A percentile compares a stretch with the other conserved stretches of the same genome.
phyloP scores from a whole-genome alignment of 2,797 vertebrate genomes.

The Geotria australis region DNA sequence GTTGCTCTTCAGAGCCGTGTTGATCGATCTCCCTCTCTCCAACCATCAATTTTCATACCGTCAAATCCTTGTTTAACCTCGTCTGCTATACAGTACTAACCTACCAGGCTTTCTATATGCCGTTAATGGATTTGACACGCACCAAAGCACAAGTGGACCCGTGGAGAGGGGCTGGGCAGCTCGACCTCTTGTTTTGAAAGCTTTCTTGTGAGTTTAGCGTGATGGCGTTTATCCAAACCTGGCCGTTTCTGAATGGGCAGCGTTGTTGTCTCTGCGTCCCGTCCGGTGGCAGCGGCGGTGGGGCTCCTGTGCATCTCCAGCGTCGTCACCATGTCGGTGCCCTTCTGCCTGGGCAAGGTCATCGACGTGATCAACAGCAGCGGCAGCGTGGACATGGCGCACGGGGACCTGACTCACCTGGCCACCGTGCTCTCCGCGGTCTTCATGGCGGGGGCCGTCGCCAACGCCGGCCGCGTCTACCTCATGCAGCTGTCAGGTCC shows the following conservation, averaged over 20 bases:
- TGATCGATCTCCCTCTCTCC: too few species aligned
- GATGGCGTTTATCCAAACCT: not conserved
- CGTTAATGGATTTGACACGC: too few species aligned
- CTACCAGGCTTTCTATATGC: too few species aligned
- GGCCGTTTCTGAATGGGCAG: not conserved
- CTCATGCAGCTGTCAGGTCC: conserved; percentile 82
- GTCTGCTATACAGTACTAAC: too few species aligned
- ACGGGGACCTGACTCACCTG: conserved; percentile 19
- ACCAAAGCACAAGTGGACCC: too few species aligned
- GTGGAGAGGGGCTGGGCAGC: too few species aligned
- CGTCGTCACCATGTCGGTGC: conserved; percentile 73
- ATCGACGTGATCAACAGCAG: conserved; percentile 58
- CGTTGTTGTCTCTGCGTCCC: not conserved
- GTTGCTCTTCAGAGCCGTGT: too few species aligned
- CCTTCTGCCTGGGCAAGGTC: conserved; percentile 65
- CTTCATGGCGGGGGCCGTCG: conserved; percentile 56
- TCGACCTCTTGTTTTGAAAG: too few species aligned
- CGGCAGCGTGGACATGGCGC: conserved; percentile 5
- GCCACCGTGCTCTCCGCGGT: conserved; percentile 40
- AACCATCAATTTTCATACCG: too few species aligned
- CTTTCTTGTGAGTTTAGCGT: too few species aligned
- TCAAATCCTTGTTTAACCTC: too few species aligned
- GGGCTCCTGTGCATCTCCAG: conserved; percentile 72
- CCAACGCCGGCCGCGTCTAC: conserved; percentile 63
- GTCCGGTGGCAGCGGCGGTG: conserved; percentile 26